Evolutionary conservation across 2,797 vertebrate genomes (phyloP).

Genomic region (Aldrovandia affinis): DNA sequence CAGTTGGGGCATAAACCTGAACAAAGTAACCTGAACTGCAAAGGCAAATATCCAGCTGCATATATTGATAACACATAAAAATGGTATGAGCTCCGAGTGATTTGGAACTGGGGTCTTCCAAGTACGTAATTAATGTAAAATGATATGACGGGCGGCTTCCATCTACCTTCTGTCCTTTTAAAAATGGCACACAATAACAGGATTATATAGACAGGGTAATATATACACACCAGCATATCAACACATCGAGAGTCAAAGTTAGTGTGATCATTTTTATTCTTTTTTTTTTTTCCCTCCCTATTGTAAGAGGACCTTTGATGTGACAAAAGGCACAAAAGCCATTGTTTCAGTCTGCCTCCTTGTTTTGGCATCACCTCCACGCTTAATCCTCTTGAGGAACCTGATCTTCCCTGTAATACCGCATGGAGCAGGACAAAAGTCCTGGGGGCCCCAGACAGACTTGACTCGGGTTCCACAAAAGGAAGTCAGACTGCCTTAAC

Average conservation of each 20-base stretch:
- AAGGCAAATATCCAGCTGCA: background rate
- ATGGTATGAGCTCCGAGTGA: background rate
- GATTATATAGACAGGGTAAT: background rate
- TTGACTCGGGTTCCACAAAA: background rate
- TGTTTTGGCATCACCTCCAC: slow-evolving; percentile 33
- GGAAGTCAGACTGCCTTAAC: background rate
- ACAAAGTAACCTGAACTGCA: background rate
- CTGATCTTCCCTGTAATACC: slow-evolving; percentile 27
- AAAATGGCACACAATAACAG: background rate
- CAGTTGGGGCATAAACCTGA: background rate
- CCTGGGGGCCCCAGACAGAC: background rate
- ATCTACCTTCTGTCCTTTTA: background rate
- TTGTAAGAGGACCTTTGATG: background rate
- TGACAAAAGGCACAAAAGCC: background rate
- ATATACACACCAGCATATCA: background rate
- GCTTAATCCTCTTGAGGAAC: slow-evolving; percentile 53
- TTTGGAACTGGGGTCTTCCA: background rate
- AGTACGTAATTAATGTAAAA: background rate
- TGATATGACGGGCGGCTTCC: background rate
- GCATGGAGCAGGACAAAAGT: background rate
- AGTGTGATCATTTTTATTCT: background rate
- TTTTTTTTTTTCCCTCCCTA: background rate
- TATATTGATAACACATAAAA: background rate
- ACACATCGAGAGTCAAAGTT: background rate
- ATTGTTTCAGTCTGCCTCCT: background rate